A percentile compares a stretch with the other conserved stretches of the same genome.
These are phyloP conservation scores for Danio kyathit DNA, from an alignment of 2,797 vertebrate species.

Conservation along the genomic window DNA sequence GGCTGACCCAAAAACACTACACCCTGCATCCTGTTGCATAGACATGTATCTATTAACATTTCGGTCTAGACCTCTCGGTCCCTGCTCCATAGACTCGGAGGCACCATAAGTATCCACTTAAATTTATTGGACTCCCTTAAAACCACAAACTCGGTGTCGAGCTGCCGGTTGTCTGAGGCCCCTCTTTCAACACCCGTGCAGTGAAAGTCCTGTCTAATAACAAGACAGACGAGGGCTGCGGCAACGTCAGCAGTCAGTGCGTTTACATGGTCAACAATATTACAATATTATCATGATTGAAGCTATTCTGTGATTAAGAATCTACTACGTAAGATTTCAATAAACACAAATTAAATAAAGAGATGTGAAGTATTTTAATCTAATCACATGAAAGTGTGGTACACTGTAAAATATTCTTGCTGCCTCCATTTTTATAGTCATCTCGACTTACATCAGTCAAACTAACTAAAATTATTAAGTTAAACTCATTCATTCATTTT, in stretches of 20 bases:
- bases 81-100: conserved; percentile 61
- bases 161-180: conserved; percentile 53
- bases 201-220: conserved; percentile 56
- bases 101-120: conserved; percentile 63
- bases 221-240: conserved; percentile 35
- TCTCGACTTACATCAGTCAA: too few species aligned
- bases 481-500: too few species aligned
- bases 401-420: too few species aligned
- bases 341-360: too few species aligned
- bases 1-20: conserved; percentile 18
- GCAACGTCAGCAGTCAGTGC: conserved; percentile 16
- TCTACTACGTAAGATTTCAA: too few species aligned
- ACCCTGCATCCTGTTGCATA: conserved; percentile 36
- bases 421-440: too few species aligned
- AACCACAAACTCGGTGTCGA: conserved; percentile 60
- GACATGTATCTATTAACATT: conserved; percentile 53
- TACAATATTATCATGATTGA: too few species aligned
- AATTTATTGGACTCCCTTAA: conserved; percentile 67
- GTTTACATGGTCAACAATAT: background rate
- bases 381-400: too few species aligned
- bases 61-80: conserved; percentile 47
- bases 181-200: conserved; percentile 42
- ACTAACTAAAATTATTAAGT: too few species aligned
- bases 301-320: too few species aligned
- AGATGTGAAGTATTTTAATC: too few species aligned